Evolutionary conservation across 2,888 invertebrate species (phyloP), one percentile per base, ranked within the genome.

Genomic region (Panopea generosa): DNA sequence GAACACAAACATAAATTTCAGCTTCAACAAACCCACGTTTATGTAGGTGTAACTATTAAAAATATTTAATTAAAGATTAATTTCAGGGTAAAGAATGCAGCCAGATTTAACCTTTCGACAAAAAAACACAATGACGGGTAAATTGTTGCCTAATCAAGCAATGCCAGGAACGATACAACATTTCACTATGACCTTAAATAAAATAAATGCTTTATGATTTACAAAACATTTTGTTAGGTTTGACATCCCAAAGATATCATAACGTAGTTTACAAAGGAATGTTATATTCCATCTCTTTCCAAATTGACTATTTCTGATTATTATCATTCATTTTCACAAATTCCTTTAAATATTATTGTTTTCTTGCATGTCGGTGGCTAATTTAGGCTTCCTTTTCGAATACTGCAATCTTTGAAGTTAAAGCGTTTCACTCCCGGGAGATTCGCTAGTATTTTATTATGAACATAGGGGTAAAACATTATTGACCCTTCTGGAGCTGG

Each of bases 261-360:
- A 63, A 59, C 59, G 53, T 53, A 50, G 47, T 77, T 77, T 68
- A 63, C 50, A 57, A 55, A 63, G 53, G 63, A 59, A 77, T 38
- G 68, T 69, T 68, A 65, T 68, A 62, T 68, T 75, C 68, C 65
- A 53, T 52, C 55, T 50, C 60, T 40, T 60, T 43, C 71, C 67
- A 75, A 75, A 79, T 75, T 79, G 75, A 67, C 47, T 61, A 74
- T 62, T 68, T 69, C 57, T 71, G 79, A 79, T 79, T 75, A 45
- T 72, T 75, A 79, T 79, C 79, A 72, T 56, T 63, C 60, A 40
- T 72, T 79, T 79, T 79, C 79, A 75, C 75, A 75, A 75, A 75
- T 75, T 74, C 68, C 71, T 68, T 75, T 65, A 67, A 73, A 75
- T 72, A 61, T 71, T 72, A 79, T 79, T 75, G 72, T 75, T 72